Conservation (phyloP, 2,888 invertebrate genomes). For the Pandemis cinnamomeana region DNA sequence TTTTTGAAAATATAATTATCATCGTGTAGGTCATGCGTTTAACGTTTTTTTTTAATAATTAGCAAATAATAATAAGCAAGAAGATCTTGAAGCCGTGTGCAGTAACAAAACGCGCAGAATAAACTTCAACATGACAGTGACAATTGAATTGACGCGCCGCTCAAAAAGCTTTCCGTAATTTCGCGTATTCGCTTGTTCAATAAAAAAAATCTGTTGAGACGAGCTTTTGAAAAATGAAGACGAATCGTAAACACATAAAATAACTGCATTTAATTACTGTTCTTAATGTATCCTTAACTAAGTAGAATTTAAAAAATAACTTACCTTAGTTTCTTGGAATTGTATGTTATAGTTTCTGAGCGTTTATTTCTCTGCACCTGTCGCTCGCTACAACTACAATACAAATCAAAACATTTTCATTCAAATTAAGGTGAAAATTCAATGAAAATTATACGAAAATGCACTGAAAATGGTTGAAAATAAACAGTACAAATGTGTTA, state of each 20-base stretch:
- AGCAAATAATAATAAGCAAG: background rate
- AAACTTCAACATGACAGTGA: slow-evolving; percentile 23
- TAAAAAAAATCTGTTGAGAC: too few relatives aligned
- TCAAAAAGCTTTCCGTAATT: background rate
- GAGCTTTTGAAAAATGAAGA: too few relatives aligned
- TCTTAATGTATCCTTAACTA: too few relatives aligned
- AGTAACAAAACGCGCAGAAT: slow-evolving; percentile 22
- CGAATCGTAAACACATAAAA: too few relatives aligned
- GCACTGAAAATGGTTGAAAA: slow-evolving; percentile 43
- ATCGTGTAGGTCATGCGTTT: too few relatives aligned
- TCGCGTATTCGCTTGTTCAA: too few relatives aligned
- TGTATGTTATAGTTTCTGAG: slow-evolving; percentile 7
- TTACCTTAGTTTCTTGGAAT: background rate
- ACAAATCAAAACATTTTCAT: background rate
- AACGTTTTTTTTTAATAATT: too few relatives aligned
- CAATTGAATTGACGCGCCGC: background rate
- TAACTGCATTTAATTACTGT: too few relatives aligned
- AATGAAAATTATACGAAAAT: background rate
- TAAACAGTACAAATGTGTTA: slow-evolving; percentile 83
- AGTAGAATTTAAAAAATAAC: background rate
- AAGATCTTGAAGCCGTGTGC: background rate
- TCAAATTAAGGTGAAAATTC: background rate
- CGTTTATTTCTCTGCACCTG: background rate
- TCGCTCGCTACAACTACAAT: background rate
- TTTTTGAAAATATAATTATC: too few relatives aligned